Evolutionary conservation across 2,797 vertebrate genomes (phyloP).

Genomic region (Masticophis lateralis): DNA sequence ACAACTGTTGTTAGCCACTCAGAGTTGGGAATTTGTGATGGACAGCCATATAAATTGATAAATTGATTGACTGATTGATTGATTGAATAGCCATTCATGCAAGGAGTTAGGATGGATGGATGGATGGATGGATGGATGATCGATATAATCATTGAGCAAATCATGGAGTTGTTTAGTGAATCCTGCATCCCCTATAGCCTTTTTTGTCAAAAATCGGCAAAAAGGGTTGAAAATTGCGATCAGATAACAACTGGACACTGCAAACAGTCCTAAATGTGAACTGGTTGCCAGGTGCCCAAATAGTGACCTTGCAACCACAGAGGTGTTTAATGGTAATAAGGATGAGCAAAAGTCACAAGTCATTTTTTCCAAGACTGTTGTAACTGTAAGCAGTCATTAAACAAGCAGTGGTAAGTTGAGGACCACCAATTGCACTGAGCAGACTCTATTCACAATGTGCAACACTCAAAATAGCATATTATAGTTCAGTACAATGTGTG

Average conservation of each 20-base stretch:
- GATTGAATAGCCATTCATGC: no score
- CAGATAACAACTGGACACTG: not conserved
- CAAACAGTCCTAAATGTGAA: not conserved
- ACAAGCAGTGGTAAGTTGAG: not conserved
- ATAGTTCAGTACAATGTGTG: not conserved
- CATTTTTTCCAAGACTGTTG: not conserved
- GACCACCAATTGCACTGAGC: not conserved
- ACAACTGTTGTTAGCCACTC: not conserved
- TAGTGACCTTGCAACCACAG: not conserved
- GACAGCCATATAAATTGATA: not conserved
- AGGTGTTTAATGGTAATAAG: not conserved
- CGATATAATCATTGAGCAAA: not conserved
- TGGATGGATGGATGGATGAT: not conserved
- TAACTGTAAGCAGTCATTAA: not conserved
- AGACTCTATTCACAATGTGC: not conserved
- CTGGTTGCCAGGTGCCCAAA: not conserved
- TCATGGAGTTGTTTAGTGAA: not conserved
- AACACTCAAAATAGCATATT: not conserved
- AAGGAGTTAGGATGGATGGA: no score
- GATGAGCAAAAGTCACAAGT: not conserved
- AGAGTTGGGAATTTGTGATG: not conserved
- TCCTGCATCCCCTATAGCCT: not conserved
- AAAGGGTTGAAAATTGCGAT: not conserved
- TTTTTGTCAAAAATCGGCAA: not conserved
- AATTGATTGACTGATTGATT: not conserved